Evolutionary conservation across 2,888 invertebrate species (phyloP).

Genomic region (Phyto melanocephala): DNA sequence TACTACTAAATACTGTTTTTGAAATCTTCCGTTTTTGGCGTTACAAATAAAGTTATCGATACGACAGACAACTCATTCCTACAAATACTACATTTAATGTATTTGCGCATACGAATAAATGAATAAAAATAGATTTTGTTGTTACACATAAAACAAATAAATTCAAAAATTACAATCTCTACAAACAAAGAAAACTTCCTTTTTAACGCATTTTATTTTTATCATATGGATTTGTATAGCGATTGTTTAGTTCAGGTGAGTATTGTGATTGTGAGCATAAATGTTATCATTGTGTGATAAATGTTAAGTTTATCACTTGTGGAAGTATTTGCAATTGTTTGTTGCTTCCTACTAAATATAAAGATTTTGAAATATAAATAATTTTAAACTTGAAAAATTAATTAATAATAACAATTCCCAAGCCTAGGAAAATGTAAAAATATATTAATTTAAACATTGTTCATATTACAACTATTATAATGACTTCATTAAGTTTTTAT

Average conservation of each 20-base stretch:
- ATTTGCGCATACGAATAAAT: slow-evolving; percentile 21
- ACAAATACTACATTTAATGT: background rate
- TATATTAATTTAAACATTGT: too few relatives aligned
- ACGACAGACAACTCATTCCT: background rate
- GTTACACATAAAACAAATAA: slow-evolving; percentile 28
- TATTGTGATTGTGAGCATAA: too few relatives aligned
- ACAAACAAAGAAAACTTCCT: slow-evolving; percentile 19
- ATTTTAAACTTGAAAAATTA: too few relatives aligned
- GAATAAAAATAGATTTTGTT: slow-evolving; percentile 38
- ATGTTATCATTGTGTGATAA: slow-evolving; percentile 33
- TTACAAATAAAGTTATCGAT: slow-evolving; percentile 49
- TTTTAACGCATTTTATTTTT: slow-evolving; percentile 24
- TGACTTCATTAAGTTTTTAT: too few relatives aligned
- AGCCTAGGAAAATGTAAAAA: too few relatives aligned
- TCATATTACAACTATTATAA: too few relatives aligned
- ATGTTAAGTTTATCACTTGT: slow-evolving; percentile 33
- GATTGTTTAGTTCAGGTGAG: slow-evolving; percentile 31
- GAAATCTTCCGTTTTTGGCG: slow-evolving; percentile 60
- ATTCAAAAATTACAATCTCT: slow-evolving; percentile 19
- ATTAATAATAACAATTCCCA: too few relatives aligned
- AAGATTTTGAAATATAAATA: too few relatives aligned
- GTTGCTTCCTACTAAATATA: slow-evolving; percentile 28
- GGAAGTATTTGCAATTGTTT: slow-evolving; percentile 14
- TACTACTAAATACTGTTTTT: slow-evolving; percentile 52
- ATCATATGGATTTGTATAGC: too few relatives aligned